These are phyloP conservation scores for Nannoperca obscura DNA, from an alignment of 2,797 vertebrate species.

Conservation along the genomic window DNA sequence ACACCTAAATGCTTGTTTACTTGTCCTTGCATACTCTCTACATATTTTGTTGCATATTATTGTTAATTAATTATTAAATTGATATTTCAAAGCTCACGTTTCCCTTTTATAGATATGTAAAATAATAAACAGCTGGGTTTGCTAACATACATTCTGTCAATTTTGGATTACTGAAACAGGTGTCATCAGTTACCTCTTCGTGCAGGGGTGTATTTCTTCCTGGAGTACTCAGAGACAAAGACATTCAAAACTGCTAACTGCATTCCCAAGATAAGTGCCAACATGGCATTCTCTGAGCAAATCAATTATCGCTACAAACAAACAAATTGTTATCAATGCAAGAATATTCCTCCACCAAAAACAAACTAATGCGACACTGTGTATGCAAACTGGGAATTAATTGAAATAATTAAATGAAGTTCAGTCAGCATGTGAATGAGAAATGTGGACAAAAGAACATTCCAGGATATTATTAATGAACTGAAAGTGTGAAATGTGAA, in stretches of 20 bases:
- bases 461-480: neutral
- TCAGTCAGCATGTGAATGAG: neutral
- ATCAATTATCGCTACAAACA: constrained; percentile 15
- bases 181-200: constrained; percentile 17
- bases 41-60: neutral
- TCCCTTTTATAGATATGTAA: neutral
- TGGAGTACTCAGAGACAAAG: neutral
- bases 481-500: neutral
- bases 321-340: neutral
- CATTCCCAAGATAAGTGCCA: constrained; percentile 20
- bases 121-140: constrained; percentile 2
- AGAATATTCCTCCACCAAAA: neutral
- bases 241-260: neutral
- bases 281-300: constrained; percentile 10
- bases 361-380: neutral
- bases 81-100: neutral
- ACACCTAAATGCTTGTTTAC: neutral
- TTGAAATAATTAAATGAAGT: neutral
- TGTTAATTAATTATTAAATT: neutral
- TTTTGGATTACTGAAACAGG: constrained; percentile 6
- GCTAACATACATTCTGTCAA: neutral
- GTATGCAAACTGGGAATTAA: neutral
- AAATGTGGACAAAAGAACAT: neutral
- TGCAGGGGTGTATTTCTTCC: neutral
- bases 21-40: neutral